Percentiles rank a stretch among this genome's conserved stretches.
These are phyloP conservation scores for Gobionotothen gibberifrons DNA, from an alignment of 2,797 vertebrate genomes.

Conservation along the genomic window DNA sequence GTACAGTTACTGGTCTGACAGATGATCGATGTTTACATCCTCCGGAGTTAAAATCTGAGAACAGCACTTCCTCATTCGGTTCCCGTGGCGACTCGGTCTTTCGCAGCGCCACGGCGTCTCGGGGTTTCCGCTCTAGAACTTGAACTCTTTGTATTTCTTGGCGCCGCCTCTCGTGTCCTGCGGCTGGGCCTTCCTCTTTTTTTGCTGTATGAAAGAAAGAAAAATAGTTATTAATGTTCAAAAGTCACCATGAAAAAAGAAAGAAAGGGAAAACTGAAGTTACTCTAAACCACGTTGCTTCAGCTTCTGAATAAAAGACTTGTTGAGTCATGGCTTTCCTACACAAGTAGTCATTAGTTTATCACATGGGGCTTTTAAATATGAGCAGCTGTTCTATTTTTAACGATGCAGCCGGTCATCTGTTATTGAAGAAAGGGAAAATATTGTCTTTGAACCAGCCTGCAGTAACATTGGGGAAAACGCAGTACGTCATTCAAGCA, in stretches of 20 bases:
- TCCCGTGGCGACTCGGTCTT: constrained; percentile 23
- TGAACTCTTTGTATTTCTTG: constrained; percentile 97
- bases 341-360: neutral
- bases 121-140: constrained; percentile 83
- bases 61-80: constrained; percentile 27
- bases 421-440: neutral
- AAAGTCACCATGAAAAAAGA: constrained; percentile 5
- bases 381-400: neutral
- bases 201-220: constrained; percentile 84
- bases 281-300: neutral
- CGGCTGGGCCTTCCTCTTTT: constrained; percentile 93
- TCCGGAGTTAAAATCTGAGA: constrained; percentile 25
- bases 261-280: neutral
- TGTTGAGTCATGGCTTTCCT: neutral
- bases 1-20: constrained; percentile 17
- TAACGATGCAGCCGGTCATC: too few relatives aligned
- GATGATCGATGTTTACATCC: constrained; percentile 36
- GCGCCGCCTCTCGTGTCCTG: constrained; percentile 90
- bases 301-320: constrained; percentile 9
- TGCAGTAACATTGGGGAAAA: too few relatives aligned
- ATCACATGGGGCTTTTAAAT: neutral
- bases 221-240: constrained; percentile 14
- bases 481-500: neutral
- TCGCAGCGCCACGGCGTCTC: neutral
- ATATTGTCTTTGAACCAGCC: too few relatives aligned